Percentiles rank a stretch among this genome's conserved stretches.
Conservation (phyloP, 1,140 invertebrate species). For the Nasonia vitripennis region DNA sequence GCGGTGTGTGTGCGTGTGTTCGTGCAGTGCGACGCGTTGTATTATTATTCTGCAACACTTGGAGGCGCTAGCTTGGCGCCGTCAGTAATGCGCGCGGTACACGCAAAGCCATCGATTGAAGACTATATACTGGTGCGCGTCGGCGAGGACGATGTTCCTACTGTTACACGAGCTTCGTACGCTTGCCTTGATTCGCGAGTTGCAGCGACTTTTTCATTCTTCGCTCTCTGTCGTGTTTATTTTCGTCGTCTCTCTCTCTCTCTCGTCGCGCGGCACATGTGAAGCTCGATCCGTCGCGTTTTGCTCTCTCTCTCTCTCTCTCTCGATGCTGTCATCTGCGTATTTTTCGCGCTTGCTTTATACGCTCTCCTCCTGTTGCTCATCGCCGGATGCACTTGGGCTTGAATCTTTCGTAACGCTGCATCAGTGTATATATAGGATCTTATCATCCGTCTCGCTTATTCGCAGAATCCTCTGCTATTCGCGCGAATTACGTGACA, state of each 20-base stretch:
- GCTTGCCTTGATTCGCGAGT: not conserved
- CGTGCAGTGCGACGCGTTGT: no score
- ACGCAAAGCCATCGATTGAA: not conserved
- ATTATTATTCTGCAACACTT: no score
- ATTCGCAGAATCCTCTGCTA: no score
- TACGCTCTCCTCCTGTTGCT: no score
- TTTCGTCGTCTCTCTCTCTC: no score
- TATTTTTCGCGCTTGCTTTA: not conserved
- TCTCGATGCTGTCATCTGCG: not conserved
- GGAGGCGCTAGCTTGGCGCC: no score
- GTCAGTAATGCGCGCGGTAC: not conserved
- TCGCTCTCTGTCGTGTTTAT: conserved; percentile 4
- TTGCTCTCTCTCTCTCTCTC: no score
- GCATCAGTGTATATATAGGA: not conserved
- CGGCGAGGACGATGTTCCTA: not conserved
- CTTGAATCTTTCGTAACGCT: not conserved
- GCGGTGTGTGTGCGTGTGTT: no score
- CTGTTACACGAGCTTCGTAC: not conserved
- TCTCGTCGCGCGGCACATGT: not conserved
- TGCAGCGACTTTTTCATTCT: not conserved
- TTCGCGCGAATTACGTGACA: no score
- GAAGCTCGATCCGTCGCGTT: not conserved
- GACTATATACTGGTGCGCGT: not conserved
- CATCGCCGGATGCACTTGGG: no score
- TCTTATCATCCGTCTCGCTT: no score